phyloP scores from a whole-genome alignment of 2,113 vertebrate species.

The Porphyrio hochstetteri region DNA sequence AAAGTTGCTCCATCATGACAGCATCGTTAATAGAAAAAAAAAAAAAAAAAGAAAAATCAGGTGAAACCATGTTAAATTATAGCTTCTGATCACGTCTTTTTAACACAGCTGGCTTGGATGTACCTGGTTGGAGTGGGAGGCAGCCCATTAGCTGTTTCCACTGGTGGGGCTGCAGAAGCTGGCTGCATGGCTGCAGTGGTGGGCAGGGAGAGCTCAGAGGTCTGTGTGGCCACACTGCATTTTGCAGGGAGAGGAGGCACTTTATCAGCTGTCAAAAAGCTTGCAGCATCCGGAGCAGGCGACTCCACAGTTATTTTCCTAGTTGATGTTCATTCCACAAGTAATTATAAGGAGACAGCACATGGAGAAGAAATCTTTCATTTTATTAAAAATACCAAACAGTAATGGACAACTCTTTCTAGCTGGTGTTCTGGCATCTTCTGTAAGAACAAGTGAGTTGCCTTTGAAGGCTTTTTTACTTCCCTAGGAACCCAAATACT shows the following conservation, averaged over 20 bases:
- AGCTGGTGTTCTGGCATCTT: neutral
- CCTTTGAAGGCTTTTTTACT: fast-evolving
- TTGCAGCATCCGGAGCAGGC: neutral
- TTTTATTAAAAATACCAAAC: neutral
- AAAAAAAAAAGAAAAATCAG: too few species aligned
- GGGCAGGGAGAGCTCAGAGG: neutral
- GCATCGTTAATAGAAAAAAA: neutral
- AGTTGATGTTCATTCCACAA: neutral
- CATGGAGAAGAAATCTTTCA: neutral
- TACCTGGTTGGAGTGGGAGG: conserved; percentile 34
- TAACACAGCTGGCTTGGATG: neutral
- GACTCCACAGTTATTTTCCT: neutral
- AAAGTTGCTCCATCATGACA: neutral
- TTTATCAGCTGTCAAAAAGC: neutral
- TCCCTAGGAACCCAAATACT: neutral
- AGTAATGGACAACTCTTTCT: neutral
- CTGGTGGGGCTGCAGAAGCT: neutral
- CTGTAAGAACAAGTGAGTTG: neutral
- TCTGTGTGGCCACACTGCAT: neutral
- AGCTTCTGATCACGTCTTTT: neutral
- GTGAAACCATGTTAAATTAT: neutral
- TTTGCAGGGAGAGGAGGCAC: neutral
- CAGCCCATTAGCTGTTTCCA: neutral
- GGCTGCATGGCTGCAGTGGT: fast-evolving
- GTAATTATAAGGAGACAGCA: neutral